Evolutionary conservation across 35 echinoderm and acorn worm genomes (phyloP), one percentile per base, ranked within the genome.

Genomic region (Acanthaster planci): DNA sequence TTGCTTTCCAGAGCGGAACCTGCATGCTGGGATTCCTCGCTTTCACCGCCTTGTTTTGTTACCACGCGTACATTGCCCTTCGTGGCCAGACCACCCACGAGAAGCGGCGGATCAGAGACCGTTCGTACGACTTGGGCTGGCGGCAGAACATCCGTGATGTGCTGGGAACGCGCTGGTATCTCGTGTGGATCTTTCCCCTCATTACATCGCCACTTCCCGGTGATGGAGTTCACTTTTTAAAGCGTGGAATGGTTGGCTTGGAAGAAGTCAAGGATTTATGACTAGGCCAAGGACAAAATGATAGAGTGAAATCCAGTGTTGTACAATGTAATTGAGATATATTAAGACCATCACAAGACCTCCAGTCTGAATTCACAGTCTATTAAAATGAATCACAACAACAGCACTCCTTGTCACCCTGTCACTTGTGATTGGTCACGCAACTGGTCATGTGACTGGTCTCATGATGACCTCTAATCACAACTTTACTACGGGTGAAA

Each of bases 21-120:
- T 99, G 96, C 50, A 52, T 94, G 2, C 52, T 99, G 32, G 56
- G 80, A 32, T 81, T 52, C 37, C 7, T 93, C 10, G 68, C 87
- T 40, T 91, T 93, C 32, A 38, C 81, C 18, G 67, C 51, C 0
- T 56, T 99, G 30, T 80, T 99, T 8, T 59, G 80, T 19, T 99
- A 83, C 64, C 96, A 99, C 64, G 0, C 77, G 0, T 42, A 38
- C 5, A 76, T 99, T 14, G 54, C 93, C 3, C 19, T 81, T 0
- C 67, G 83, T 18, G 96, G 96, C 1, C 92, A 92, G 54, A 94
- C 89, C 31, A 99, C 96, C 0, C 77, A 92, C 34, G 96, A 99
- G 67, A 88, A 86, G 92, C 59, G 92, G 34, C 76, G 88, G 27
- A 84, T 42, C 21, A 10, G 17, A 17, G 57, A 86, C 5, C 93